Evolutionary conservation across 2,113 vertebrate species (phyloP), one percentile per base, ranked within the genome.

Genomic region (Chloropsis hardwickii): DNA sequence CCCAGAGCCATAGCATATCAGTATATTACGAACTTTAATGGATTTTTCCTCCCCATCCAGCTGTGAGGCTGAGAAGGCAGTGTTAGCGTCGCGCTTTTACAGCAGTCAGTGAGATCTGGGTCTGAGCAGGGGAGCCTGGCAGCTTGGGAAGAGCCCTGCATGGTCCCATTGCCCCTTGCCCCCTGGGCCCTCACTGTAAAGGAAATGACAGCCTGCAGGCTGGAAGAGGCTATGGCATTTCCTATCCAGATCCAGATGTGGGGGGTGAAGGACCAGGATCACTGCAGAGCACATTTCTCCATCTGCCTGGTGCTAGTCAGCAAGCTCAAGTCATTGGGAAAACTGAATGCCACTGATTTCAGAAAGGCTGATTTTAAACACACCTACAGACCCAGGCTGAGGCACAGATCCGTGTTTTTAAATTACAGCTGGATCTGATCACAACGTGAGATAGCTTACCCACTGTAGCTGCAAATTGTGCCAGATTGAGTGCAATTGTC

Each of bases 1-100:
- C 92, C 80, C 96, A 86, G 91, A 92, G 90, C 91, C 65, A 22
- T 4, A 74, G 69, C 39, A 42, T 64, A 88, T 71, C 80, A 86
- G 83, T 56, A 81, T 81, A 93, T 94, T 80, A 71, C 91, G 72
- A 81, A 83, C 44, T 79, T 78, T 73, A 92, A 86, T 88, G 81
- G 92, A 84, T 95, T 88, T 94, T 92, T 93, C 24, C 54, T 93
- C 83, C 69, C 44, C 61, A 69, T 45, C 67, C 72, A 89, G 69
- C 61, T 94, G 72, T 67, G 40, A 91, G 61, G 71, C 48, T 64
- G 69, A 81, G 77, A 81, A 83, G 28, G 28, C 33, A 42, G n/a
- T 11, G 48, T 44, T 58, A 91, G 44, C 57, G 64, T 79, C 7
- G 5, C 33, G 13, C 25, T 78, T 86, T 67, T 33, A 70, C 51